A percentile compares a stretch with the other conserved stretches of the same genome.
Conservation (phyloP, 2,888 invertebrate genomes). For the Cyrtodaria siliqua region DNA sequence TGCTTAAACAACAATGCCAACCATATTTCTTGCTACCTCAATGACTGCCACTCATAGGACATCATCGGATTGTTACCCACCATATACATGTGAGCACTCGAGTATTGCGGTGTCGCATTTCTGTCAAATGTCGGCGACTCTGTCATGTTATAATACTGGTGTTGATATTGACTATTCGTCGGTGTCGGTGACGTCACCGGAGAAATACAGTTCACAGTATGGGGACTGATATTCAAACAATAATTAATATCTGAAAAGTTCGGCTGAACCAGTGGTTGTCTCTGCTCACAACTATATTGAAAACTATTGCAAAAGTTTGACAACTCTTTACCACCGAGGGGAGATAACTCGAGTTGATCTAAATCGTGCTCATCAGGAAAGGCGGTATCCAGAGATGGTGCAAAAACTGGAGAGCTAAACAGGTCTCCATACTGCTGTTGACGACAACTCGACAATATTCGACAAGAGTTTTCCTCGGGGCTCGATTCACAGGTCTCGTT, state of each 20-base stretch:
- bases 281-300: neutral
- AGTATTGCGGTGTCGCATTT: too few relatives aligned
- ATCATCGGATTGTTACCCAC: too few relatives aligned
- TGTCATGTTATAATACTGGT: too few relatives aligned
- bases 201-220: too few relatives aligned
- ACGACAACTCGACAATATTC: neutral
- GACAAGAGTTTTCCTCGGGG: slow-evolving; percentile 21
- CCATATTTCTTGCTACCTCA: too few relatives aligned
- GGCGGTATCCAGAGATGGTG: neutral
- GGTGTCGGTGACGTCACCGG: too few relatives aligned
- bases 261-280: neutral
- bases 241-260: neutral
- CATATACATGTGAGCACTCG: too few relatives aligned
- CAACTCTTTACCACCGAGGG: neutral
- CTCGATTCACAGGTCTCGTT: slow-evolving; percentile 58
- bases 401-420: neutral
- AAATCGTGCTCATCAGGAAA: neutral
- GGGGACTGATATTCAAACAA: too few relatives aligned
- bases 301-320: slow-evolving; percentile 8
- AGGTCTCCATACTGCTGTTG: neutral
- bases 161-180: too few relatives aligned
- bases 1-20: too few relatives aligned
- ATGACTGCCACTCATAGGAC: too few relatives aligned
- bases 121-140: too few relatives aligned
- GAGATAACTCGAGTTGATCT: slow-evolving; percentile 8